Percentiles rank a stretch among this genome's conserved stretches.
Evolutionary conservation across 2,888 invertebrate genomes (phyloP).

Genomic region (Frankliniella fusca): DNA sequence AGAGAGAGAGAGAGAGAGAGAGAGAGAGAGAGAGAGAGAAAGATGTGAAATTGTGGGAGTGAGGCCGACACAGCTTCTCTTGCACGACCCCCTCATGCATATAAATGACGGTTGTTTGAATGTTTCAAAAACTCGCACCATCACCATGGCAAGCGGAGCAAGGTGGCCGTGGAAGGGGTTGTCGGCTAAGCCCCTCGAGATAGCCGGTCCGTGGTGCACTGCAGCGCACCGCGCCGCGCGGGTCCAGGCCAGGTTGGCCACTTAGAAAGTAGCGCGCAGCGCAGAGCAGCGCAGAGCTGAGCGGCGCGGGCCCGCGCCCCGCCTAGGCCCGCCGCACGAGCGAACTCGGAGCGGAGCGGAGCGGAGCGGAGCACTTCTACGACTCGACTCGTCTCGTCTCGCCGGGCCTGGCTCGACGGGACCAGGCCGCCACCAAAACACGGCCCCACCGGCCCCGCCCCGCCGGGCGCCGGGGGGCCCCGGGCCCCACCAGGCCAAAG

Average conservation of each 20-base stretch:
- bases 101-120: constrained; percentile 19
- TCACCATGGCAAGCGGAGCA: not conserved
- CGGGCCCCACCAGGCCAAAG: too few species aligned
- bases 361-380: not conserved
- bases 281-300: not conserved
- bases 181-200: not conserved
- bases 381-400: not conserved
- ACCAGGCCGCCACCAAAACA: not conserved
- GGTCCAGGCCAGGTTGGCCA: not conserved
- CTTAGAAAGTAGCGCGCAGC: not conserved
- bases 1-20: not conserved
- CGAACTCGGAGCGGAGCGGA: too few species aligned
- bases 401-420: not conserved
- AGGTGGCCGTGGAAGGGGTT: not conserved
- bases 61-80: not conserved
- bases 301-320: not conserved
- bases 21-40: not conserved
- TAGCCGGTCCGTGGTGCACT: not conserved
- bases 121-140: constrained; percentile 18
- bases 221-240: not conserved
- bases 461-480: too few species aligned
- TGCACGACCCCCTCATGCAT: constrained; percentile 7
- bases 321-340: not conserved
- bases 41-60: not conserved
- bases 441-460: too few species aligned